These are phyloP conservation scores for Peucedramus taeniatus DNA, from an alignment of 2,113 vertebrate species.

Conservation along the genomic window DNA sequence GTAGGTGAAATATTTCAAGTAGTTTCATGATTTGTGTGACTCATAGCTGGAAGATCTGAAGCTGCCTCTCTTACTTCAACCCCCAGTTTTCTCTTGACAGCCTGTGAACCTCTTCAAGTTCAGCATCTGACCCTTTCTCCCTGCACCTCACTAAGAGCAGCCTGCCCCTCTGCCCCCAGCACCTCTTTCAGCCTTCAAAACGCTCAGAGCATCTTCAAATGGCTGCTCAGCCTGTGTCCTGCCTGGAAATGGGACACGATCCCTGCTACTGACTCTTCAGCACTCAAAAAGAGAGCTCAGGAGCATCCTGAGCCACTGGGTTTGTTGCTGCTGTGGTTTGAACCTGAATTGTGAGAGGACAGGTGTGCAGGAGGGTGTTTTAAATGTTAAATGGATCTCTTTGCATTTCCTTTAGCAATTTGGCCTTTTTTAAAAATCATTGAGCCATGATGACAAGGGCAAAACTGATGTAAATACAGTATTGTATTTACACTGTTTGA, in stretches of 20 bases:
- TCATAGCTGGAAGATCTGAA: slow-evolving; percentile 9
- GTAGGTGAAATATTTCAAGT: slow-evolving; percentile 6
- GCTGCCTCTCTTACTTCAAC: neutral
- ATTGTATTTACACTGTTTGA: neutral
- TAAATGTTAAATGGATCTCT: neutral
- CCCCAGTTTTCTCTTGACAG: neutral
- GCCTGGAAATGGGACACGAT: accelerated
- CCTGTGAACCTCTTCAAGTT: neutral
- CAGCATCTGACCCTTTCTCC: neutral
- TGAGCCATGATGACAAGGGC: neutral
- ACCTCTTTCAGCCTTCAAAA: neutral
- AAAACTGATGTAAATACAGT: neutral
- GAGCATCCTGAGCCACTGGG: neutral
- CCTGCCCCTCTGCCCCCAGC: neutral
- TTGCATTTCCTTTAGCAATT: neutral
- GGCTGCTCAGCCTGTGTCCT: neutral
- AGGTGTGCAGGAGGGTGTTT: neutral
- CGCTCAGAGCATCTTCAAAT: neutral
- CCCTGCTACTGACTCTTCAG: neutral
- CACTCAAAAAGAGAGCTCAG: neutral
- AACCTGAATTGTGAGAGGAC: neutral
- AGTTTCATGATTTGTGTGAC: neutral
- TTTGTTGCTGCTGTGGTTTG: neutral
- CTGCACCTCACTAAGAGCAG: accelerated
- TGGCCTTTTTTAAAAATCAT: neutral